Percentiles rank a stretch among this genome's conserved stretches.
These are phyloP conservation scores for Villa cingulata DNA, from an alignment of 2,888 invertebrate genomes.

Conservation along the genomic window DNA sequence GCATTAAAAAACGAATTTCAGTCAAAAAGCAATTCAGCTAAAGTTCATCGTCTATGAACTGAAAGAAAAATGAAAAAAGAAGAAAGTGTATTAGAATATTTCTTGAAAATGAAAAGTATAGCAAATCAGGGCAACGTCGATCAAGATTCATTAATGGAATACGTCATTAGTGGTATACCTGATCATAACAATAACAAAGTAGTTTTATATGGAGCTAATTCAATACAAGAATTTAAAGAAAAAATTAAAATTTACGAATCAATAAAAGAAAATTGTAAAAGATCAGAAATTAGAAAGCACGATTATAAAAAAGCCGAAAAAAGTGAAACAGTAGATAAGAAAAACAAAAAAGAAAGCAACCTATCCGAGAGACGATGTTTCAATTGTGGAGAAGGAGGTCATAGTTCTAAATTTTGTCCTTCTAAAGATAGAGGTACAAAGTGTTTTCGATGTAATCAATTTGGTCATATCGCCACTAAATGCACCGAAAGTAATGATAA, in stretches of 20 bases:
- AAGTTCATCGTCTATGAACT: constrained; percentile 6
- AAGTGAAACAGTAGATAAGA: too few species aligned
- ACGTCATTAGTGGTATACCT: constrained; percentile 8
- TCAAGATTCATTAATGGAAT: constrained; percentile 9
- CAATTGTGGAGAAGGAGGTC: too few species aligned
- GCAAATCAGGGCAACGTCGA: constrained; percentile 8
- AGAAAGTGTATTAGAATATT: constrained; percentile 9
- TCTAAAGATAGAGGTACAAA: too few species aligned
- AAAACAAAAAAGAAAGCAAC: too few species aligned
- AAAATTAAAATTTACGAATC: constrained; percentile 8
- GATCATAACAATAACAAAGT: constrained; percentile 10
- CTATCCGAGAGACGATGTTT: too few species aligned
- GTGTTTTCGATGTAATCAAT: too few species aligned
- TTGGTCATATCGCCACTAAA: too few species aligned
- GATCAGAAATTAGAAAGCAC: too few species aligned
- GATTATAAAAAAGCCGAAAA: too few species aligned
- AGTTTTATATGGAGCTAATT: constrained; percentile 8
- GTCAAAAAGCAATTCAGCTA: constrained; percentile 2
- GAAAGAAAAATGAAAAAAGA: constrained; percentile 8
- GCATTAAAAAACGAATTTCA: constrained; percentile 8
- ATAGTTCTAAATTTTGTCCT: too few species aligned
- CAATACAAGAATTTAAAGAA: constrained; percentile 5
- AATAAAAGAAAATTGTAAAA: not conserved
- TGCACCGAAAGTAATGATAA: too few species aligned
- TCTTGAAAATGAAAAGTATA: constrained; percentile 7